Percentiles rank a stretch among this genome's conserved stretches.
phyloP scores from a whole-genome alignment of 2,888 invertebrate genomes.

The Drosophila rubida region DNA sequence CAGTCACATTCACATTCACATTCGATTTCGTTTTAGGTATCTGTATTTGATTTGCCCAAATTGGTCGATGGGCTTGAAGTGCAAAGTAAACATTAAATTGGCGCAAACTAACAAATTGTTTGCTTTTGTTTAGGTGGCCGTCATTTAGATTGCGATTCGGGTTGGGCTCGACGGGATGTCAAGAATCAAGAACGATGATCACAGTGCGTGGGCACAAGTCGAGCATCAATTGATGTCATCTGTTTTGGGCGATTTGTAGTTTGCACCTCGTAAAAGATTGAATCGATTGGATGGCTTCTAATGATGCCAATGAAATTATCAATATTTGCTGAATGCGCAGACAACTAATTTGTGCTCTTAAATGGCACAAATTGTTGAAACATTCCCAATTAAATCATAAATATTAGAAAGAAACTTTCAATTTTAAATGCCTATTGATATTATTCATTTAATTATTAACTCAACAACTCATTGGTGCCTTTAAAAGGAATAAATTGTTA shows the following conservation, averaged over 20 bases:
- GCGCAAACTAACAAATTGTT: conserved; percentile 73
- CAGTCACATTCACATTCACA: too few species aligned
- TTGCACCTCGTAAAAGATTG: conserved; percentile 60
- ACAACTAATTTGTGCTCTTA: background rate
- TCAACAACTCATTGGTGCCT: too few species aligned
- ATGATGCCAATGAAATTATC: background rate
- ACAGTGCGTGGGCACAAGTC: conserved; percentile 27
- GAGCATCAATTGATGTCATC: conserved; percentile 34
- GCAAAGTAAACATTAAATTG: conserved; percentile 79
- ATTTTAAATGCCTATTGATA: too few species aligned
- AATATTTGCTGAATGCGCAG: background rate
- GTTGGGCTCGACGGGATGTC: conserved; percentile 31
- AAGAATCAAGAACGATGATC: conserved; percentile 9
- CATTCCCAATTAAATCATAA: too few species aligned
- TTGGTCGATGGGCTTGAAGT: conserved; percentile 58
- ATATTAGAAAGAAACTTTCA: too few species aligned
- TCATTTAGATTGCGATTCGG: conserved; percentile 41
- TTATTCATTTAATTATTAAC: too few species aligned
- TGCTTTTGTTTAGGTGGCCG: conserved; percentile 37
- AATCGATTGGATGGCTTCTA: background rate
- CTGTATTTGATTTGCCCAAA: conserved; percentile 65
- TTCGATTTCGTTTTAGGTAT: conserved; percentile 25
- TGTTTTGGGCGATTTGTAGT: conserved; percentile 48
- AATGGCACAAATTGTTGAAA: background rate
- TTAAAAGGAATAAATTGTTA: background rate